A percentile compares a stretch with the other conserved stretches of the same genome.
phyloP scores from a whole-genome alignment of 1,140 invertebrate genomes.

The Heliconius nattereri region DNA sequence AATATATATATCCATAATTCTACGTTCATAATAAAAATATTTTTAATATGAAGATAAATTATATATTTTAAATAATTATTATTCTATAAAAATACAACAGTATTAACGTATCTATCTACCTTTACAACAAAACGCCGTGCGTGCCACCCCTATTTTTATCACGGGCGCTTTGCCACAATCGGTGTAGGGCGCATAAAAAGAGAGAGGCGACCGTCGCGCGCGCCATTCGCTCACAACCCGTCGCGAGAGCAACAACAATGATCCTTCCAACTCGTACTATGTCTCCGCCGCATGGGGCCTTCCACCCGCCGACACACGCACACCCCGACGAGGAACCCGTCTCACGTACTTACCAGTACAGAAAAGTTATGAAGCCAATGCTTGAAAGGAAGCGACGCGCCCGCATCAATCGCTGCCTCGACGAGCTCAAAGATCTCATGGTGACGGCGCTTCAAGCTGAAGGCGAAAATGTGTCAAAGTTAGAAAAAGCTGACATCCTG shows the following conservation, averaged over 20 bases:
- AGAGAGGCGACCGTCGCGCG: slow-evolving; percentile 64
- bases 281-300: slow-evolving; percentile 76
- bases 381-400: slow-evolving; percentile 95
- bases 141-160: slow-evolving; percentile 76
- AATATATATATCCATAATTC: background rate
- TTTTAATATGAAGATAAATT: background rate
- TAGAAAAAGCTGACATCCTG: slow-evolving; percentile 98
- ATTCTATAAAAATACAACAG: background rate
- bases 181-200: slow-evolving; percentile 78
- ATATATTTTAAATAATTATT: background rate
- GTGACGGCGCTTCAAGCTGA: slow-evolving; percentile 92
- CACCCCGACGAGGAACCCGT: slow-evolving; percentile 86
- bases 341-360: slow-evolving; percentile 93
- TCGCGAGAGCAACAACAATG: slow-evolving; percentile 72
- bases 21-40: background rate
- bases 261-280: slow-evolving; percentile 71
- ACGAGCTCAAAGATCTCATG: slow-evolving; percentile 95
- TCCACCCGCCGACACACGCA: slow-evolving; percentile 67
- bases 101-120: background rate
- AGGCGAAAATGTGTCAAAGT: slow-evolving; percentile 94
- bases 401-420: slow-evolving; percentile 95
- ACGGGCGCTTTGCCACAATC: slow-evolving; percentile 79
- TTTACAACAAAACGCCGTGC: slow-evolving; percentile 3
- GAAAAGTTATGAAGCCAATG: slow-evolving; percentile 97
- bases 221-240: slow-evolving; percentile 73